Percentiles rank a stretch among this genome's conserved stretches.
These are phyloP conservation scores for Melanogrammus aeglefinus DNA, from an alignment of 2,797 vertebrate genomes.

Conservation along the genomic window DNA sequence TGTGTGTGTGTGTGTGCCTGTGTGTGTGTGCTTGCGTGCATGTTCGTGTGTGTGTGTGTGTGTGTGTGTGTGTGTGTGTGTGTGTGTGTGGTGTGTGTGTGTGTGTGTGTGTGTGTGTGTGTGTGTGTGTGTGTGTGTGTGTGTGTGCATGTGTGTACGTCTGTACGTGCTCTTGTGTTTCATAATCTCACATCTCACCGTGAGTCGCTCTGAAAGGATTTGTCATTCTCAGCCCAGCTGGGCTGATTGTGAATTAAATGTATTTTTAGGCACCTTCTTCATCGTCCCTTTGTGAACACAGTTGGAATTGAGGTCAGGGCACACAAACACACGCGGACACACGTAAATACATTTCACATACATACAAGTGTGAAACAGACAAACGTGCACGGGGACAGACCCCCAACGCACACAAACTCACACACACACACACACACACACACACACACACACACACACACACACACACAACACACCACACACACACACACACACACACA, in stretches of 20 bases:
- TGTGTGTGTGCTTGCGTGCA: constrained; percentile 13
- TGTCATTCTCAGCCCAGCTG: constrained; percentile 59
- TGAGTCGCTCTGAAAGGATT: constrained; percentile 56
- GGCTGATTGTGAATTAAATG: constrained; percentile 65
- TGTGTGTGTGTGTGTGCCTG: too few species aligned
- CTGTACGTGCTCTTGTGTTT: constrained; percentile 26
- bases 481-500: too few species aligned
- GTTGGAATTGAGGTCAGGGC: constrained; percentile 73
- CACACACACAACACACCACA: constrained; percentile 21
- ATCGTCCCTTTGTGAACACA: constrained; percentile 60
- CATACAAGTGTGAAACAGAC: not conserved
- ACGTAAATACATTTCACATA: too few species aligned
- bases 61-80: not conserved
- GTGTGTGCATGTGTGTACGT: too few species aligned
- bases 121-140: too few species aligned
- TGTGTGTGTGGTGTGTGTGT: too few species aligned
- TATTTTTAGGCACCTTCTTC: constrained; percentile 70
- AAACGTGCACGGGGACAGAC: constrained; percentile 21
- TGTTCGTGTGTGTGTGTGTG: constrained; percentile 18
- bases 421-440: too few species aligned
- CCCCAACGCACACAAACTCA: constrained; percentile 12
- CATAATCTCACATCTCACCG: constrained; percentile 59
- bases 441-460: constrained; percentile 6
- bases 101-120: too few species aligned
- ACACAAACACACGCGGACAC: constrained; percentile 43